Percentiles rank a stretch among this genome's conserved stretches.
phyloP scores from a whole-genome alignment of 2,888 invertebrate genomes.

The Andrena chrysosceles region DNA sequence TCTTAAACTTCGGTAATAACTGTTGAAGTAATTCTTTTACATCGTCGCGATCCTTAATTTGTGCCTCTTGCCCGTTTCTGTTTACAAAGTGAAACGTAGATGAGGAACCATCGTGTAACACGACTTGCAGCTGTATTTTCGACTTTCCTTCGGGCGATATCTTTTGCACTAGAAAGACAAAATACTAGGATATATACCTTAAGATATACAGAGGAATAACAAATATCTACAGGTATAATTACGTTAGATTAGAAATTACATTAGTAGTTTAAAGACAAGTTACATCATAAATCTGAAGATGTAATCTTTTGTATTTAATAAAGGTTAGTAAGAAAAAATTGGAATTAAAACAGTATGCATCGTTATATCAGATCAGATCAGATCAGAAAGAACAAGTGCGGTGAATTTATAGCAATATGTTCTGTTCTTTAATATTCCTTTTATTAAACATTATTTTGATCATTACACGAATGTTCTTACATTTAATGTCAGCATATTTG shows the following conservation, averaged over 20 bases:
- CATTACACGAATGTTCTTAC: conserved; percentile 86
- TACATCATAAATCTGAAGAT: conserved; percentile 5
- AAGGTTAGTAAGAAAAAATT: conserved; percentile 4
- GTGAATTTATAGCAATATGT: conserved; percentile 43
- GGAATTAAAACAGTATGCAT: background rate
- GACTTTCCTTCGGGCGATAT: conserved; percentile 98
- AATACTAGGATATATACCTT: conserved; percentile 5
- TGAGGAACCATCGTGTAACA: conserved; percentile 96
- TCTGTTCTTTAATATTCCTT: conserved; percentile 53
- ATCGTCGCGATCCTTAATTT: conserved; percentile 95
- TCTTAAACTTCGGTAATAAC: conserved; percentile 96
- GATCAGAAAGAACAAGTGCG: conserved; percentile 39
- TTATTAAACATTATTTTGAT: conserved; percentile 54
- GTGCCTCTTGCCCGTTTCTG: conserved; percentile 92
- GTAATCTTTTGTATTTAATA: background rate
- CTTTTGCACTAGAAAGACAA: conserved; percentile 91
- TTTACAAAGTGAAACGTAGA: conserved; percentile 99
- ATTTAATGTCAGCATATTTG: conserved; percentile 97
- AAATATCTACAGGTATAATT: background rate
- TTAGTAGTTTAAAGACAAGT: background rate
- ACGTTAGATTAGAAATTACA: background rate
- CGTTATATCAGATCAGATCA: too few relatives aligned
- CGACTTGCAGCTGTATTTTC: conserved; percentile 99
- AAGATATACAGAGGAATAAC: background rate
- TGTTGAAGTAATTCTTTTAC: conserved; percentile 97